phyloP scores from a whole-genome alignment of 2,888 invertebrate genomes.

The Hydropsyche betteni region DNA sequence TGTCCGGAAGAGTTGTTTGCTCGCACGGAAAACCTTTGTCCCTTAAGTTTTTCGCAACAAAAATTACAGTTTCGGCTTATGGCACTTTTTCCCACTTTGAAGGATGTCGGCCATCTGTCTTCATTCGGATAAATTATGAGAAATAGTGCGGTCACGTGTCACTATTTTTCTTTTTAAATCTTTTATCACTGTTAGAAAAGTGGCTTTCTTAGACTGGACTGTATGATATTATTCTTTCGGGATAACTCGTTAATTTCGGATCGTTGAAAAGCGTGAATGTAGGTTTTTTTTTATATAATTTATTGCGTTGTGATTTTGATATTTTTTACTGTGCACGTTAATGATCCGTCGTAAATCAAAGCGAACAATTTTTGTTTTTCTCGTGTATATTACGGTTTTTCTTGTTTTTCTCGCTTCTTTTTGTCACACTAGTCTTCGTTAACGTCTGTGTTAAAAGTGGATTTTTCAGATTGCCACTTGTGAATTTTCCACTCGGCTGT shows the following conservation, averaged over 20 bases:
- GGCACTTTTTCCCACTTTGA: constrained; percentile 40
- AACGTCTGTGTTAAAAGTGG: constrained; percentile 26
- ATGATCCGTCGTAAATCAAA: too few relatives aligned
- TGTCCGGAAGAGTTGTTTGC: constrained; percentile 19
- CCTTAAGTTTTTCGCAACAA: constrained; percentile 31
- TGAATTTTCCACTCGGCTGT: constrained; percentile 40
- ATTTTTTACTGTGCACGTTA: too few relatives aligned
- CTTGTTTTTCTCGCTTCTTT: constrained; percentile 10
- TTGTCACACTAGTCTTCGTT: constrained; percentile 13
- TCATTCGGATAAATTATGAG: constrained; percentile 48
- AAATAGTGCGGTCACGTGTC: constrained; percentile 46
- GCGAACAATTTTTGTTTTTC: too few relatives aligned
- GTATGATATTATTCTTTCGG: too few relatives aligned
- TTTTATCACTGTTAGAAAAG: constrained; percentile 23
- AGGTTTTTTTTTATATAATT: too few relatives aligned
- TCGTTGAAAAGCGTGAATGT: background rate
- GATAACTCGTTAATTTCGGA: background rate
- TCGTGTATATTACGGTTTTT: background rate
- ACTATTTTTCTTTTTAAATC: constrained; percentile 47
- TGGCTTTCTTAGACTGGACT: constrained; percentile 2
- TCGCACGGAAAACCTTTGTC: constrained; percentile 25
- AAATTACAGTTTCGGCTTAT: constrained; percentile 32
- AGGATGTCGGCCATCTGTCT: constrained; percentile 45
- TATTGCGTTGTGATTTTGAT: too few relatives aligned
- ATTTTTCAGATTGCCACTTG: constrained; percentile 43